These are phyloP conservation scores for Armadillidium nasatum DNA, from an alignment of 1,140 invertebrate genomes.

Conservation along the genomic window DNA sequence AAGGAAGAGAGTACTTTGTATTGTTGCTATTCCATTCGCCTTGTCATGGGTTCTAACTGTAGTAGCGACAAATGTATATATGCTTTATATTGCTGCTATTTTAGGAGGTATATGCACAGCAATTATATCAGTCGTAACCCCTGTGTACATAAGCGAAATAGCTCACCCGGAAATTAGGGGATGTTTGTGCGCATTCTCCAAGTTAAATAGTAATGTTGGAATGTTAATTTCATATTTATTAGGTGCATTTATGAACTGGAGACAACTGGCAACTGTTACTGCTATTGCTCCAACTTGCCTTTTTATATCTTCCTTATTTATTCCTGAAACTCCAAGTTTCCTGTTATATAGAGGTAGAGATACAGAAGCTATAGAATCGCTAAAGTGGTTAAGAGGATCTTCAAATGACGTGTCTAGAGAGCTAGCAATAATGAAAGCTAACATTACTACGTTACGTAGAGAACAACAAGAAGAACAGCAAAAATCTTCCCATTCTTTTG, in stretches of 20 bases:
- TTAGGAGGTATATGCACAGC: conserved; percentile 72
- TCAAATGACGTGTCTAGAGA: conserved; percentile 66
- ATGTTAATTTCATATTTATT: conserved; percentile 73
- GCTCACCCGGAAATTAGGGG: conserved; percentile 77
- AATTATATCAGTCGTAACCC: conserved; percentile 70
- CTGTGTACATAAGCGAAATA: conserved; percentile 86
- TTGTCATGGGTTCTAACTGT: conserved; percentile 70
- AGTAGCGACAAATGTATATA: conserved; percentile 65
- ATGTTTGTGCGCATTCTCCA: conserved; percentile 74
- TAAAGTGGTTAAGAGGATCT: conserved; percentile 69
- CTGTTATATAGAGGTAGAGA: conserved; percentile 68
- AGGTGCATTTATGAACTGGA: conserved; percentile 74
- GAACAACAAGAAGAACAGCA: conserved; percentile 44
- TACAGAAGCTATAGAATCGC: conserved; percentile 67
- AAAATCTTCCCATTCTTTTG: conserved; percentile 13
- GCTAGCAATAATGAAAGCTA: conserved; percentile 61
- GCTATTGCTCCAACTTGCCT: conserved; percentile 61
- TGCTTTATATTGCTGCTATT: conserved; percentile 71
- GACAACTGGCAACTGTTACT: conserved; percentile 69
- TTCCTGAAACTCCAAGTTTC: conserved; percentile 78
- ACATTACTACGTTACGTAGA: conserved; percentile 53
- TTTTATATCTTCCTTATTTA: conserved; percentile 49
- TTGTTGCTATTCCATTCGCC: conserved; percentile 65
- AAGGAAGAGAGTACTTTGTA: conserved; percentile 61
- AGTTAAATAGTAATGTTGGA: conserved; percentile 77